Evolutionary conservation across 2,797 vertebrate genomes (phyloP), one percentile per base, ranked within the genome.

Genomic region (Premnoplex brunnescens): DNA sequence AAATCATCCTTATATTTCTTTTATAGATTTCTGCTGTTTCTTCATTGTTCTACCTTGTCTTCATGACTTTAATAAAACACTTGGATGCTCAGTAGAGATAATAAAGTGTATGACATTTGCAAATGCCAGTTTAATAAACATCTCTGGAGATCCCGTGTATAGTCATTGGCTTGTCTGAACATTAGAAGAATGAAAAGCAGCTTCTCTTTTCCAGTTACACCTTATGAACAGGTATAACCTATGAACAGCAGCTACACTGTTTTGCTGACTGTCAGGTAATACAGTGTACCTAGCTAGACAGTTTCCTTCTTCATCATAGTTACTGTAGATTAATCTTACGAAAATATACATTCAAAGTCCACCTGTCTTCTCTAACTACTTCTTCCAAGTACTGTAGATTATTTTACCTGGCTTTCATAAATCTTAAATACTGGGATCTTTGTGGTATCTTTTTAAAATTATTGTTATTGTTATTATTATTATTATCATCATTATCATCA

Each of bases 61-160:
- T 81, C 44, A 44, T 51, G 52, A 32, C 21, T 85, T 85, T 43
- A 88, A 49, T 37, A 30, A 74, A 91, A 76, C 21, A n/a, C 24
- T 92, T 78, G 39, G 22, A 37, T 78, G 62, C 48, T 46, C 75
- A 24, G 12, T 46, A 80, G 55, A 73, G 73, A 85, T 46, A 76
- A 72, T 48, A 81, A 85, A 94, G 71, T 76, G n/a, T 56, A 51
- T 95, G 91, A 88, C 85, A 95, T 97, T 96, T 95, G 63, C 63
- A 96, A 97, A 89, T 92, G 55, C 51, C 84, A 66, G 11, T 83
- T 97, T 81, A 96, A 80, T 89, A 92, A 91, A 58, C 52, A 69
- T 56, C 54, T 89, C 66, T 14, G 27, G 78, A 67, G 56, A 66
- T 32, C 6, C 43, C 68, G 11, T 72, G 16, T 62, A 26, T 64